phyloP scores from a whole-genome alignment of 1,140 invertebrate species.

The Elymnias hypermnestra region DNA sequence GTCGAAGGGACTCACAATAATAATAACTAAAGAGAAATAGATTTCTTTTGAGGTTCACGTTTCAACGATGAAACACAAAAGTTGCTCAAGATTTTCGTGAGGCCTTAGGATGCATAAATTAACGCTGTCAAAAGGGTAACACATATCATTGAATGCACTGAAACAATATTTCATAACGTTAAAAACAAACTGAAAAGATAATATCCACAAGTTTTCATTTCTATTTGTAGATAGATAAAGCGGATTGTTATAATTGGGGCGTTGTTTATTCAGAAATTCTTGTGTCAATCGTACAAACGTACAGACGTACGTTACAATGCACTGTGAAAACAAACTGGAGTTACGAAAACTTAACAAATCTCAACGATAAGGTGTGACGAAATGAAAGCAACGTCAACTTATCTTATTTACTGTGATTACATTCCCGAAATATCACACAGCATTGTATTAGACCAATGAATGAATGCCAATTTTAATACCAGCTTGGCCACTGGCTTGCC shows the following conservation, averaged over 20 bases:
- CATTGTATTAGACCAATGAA: no score
- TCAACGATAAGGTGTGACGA: background rate
- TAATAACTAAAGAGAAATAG: no score
- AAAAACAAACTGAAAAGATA: background rate
- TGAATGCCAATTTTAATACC: no score
- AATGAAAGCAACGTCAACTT: background rate
- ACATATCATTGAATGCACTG: no score
- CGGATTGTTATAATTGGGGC: conserved; percentile 6
- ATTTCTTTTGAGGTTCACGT: no score
- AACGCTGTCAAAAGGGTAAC: no score
- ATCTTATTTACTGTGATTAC: background rate
- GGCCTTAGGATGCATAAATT: no score
- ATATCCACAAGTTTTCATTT: conserved; percentile 6
- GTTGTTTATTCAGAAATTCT: conserved; percentile 4
- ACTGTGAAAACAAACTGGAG: background rate
- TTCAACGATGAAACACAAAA: no score
- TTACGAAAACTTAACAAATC: conserved; percentile 3
- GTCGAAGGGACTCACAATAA: no score
- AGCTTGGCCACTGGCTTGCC: no score
- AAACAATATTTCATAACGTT: background rate
- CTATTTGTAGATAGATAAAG: conserved; percentile 7
- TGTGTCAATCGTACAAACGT: conserved; percentile 1
- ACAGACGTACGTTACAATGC: background rate
- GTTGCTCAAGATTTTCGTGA: no score
- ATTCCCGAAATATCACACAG: no score